Base-by-base conservation (phyloP, 2,888 invertebrate genomes). In the Drosophila subsilvestris region DNA sequence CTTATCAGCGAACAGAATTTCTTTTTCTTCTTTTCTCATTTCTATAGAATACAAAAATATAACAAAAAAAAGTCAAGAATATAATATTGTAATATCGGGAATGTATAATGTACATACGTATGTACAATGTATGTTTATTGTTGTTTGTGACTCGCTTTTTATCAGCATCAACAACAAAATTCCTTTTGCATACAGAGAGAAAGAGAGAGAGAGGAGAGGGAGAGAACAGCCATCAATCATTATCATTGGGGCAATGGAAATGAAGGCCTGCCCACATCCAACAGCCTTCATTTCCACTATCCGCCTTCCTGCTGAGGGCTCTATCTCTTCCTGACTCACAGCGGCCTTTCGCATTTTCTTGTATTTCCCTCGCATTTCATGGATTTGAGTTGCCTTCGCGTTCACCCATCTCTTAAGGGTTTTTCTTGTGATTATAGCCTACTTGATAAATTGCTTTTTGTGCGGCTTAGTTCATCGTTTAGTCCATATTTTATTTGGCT, bases 401-500 rank as follows among this genome's bases (percentile, higher is more conserved):
- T 27, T 8, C 9, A n/a, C 9, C 14, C 32, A 12, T 68, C 68
- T 63, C 74, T 77, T 76, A 59, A 53, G 2, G 14, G 18, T n/a
- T 37, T n/a, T 43, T 25, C 7, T 25, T 17, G 27, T 54, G 53
- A 65, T 66, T 66, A 53, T 53, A 62, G 59, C 71, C 76, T 50
- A 47, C 68, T 78, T 78, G 78, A 78, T 76, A 78, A 78, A 78
- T 78, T 74, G 65, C 76, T 60, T 69, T 37, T 58, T 61, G 57
- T 68, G 42, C 49, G 60, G 63, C 56, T 37, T 54, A 65, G 45
- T 57, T 53, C 57, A 55, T 57, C 55, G 69, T 22, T 50, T 58
- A 58, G 72, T 54, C 56, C 55, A 54, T 45, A 54, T 53, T 56
- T 71, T 73, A 66, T 73, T 73, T 63, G 63, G 66, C 45, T 56